Evolutionary conservation across 2,888 invertebrate species (phyloP), one percentile per base, ranked within the genome.

Genomic region (Petrolisthes cinctipes): DNA sequence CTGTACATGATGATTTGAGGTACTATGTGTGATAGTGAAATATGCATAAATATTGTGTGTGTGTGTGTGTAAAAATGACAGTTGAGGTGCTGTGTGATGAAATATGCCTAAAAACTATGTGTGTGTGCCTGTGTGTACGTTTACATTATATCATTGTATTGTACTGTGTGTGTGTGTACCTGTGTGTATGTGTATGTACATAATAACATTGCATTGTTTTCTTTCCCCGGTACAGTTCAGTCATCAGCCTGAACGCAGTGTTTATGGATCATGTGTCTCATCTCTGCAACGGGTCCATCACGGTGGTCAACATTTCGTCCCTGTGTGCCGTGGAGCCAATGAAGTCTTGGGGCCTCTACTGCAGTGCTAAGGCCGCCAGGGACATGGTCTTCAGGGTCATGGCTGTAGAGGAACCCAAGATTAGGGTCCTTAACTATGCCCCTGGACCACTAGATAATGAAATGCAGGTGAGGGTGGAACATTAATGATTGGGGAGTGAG

Each of bases 401-500:
- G 85, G 97, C 97, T 0, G 93, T 95, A 84, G 98, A 98, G 93
- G 95, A 96, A 92, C 95, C 95, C 14, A 84, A 90, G 5, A 92
- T 96, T 0, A 93, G 95, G 90, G 96, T 98, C 14, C 93, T 99
- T 78, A 98, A 96, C 93, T 99, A 98, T 93, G 96, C 97, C 0
- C 98, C 99, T 0, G 98, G 98, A 17, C 97, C 98, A 0, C 96
- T 98, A 2, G 95, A 97, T 91, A 99, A 98, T 0, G 96, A 96
- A 85, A 98, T 99, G 98, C 95, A 96, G 84, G 90, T 89, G 75
- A 79, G 86, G 2, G 37, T 37, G 37, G 0, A 37, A 37, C 37
- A 37, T 17, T 37, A 37, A 23, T 11, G 73, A 61, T 14, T 4
- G 81, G 14, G 51, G 6, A 0, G 4, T 0, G n/a, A n/a, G n/a